Percentiles rank a stretch among this genome's conserved stretches.
phyloP scores from a whole-genome alignment of 2,888 invertebrate genomes.

The Miltochrista miniata region DNA sequence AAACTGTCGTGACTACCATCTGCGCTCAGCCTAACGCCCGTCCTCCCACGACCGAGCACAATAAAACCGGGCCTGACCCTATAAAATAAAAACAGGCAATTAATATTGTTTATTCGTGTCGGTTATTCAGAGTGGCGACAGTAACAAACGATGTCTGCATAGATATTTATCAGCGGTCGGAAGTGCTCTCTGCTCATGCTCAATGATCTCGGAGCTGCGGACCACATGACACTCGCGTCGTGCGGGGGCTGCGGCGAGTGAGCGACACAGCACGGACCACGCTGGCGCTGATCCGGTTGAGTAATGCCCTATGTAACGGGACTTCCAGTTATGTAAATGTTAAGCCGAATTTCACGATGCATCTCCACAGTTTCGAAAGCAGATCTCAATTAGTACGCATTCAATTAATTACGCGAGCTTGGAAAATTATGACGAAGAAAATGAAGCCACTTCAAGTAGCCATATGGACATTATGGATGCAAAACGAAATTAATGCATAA shows the following conservation, averaged over 20 bases:
- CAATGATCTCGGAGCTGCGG: slow-evolving; percentile 23
- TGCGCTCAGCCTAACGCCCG: too few relatives aligned
- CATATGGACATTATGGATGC: slow-evolving; percentile 49
- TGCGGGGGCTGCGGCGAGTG: slow-evolving; percentile 16
- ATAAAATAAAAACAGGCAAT: slow-evolving; percentile 76
- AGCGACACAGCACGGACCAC: slow-evolving; percentile 35
- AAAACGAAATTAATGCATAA: slow-evolving; percentile 45
- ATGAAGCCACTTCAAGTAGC: slow-evolving; percentile 39
- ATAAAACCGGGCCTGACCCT: slow-evolving; percentile 69
- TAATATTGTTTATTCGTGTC: slow-evolving; percentile 79
- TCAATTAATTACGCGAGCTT: slow-evolving; percentile 49
- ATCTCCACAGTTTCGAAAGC: slow-evolving; percentile 71
- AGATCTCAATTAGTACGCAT: slow-evolving; percentile 59
- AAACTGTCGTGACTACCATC: too few relatives aligned
- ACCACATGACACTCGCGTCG: neutral
- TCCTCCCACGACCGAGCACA: slow-evolving; percentile 73
- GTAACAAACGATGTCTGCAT: slow-evolving; percentile 68
- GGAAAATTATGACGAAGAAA: slow-evolving; percentile 38
- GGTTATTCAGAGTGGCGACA: slow-evolving; percentile 73
- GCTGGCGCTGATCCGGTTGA: slow-evolving; percentile 65
- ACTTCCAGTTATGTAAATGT: slow-evolving; percentile 81
- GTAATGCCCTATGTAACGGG: slow-evolving; percentile 79
- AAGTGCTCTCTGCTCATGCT: slow-evolving; percentile 12
- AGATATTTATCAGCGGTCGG: slow-evolving; percentile 48
- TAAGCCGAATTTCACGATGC: slow-evolving; percentile 75